Conservation (phyloP, 37 sponge, comb jelly and placozoan species). For the Petrosia ficiformis region DNA sequence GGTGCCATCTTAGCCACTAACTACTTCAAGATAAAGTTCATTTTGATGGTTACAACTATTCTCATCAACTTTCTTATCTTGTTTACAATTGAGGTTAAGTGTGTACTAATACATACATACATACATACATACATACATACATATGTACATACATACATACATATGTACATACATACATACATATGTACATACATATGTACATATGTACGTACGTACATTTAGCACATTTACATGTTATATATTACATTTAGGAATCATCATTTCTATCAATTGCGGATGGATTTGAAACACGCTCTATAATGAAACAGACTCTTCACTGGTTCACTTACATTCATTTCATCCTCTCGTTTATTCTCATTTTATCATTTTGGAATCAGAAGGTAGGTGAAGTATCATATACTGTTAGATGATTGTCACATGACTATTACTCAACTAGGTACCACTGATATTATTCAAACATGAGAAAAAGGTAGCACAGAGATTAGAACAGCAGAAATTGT, state of each 20-base stretch:
- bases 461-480: conserved; percentile 74
- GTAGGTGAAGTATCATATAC: not conserved
- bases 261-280: too few species aligned
- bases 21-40: not conserved
- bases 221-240: too few species aligned
- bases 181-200: too few species aligned
- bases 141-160: too few species aligned
- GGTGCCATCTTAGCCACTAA: not conserved
- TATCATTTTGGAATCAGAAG: not conserved
- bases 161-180: too few species aligned
- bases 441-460: conserved; percentile 77
- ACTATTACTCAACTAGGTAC: conserved; percentile 54
- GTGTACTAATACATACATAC: too few species aligned
- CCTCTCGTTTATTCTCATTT: not conserved
- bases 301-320: too few species aligned
- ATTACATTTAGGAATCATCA: too few species aligned
- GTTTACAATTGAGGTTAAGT: not conserved
- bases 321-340: not conserved
- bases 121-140: too few species aligned
- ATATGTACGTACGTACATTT: too few species aligned
- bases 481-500: conserved; percentile 28
- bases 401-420: too few species aligned
- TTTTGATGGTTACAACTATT: not conserved
- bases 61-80: not conserved
- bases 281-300: too few species aligned